Evolutionary conservation across 2,113 vertebrate species (phyloP).

Genomic region (Brevimyrus niger): DNA sequence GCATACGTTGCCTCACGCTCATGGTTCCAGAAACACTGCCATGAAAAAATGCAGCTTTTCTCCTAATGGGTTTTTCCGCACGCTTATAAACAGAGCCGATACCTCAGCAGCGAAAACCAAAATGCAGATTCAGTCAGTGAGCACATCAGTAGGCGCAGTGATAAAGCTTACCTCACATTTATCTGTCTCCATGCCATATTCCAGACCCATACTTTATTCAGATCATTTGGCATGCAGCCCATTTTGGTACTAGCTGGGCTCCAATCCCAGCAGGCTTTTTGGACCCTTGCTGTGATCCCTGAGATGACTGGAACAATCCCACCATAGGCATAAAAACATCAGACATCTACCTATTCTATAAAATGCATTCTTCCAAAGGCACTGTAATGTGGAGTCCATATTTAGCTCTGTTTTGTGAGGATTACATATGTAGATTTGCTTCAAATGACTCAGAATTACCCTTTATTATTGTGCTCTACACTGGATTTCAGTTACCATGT

Average conservation of each 20-base stretch:
- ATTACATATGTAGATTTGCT: neutral
- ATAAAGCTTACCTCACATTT: neutral
- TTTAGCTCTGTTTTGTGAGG: neutral
- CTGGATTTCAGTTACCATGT: neutral
- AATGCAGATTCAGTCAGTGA: conserved; percentile 3
- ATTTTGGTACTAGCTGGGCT: neutral
- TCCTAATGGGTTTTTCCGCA: neutral
- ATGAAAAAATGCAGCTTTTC: neutral
- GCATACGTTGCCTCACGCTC: neutral
- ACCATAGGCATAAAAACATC: neutral
- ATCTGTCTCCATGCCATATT: neutral
- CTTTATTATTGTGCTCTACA: neutral
- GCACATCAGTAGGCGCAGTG: neutral
- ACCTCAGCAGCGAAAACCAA: neutral
- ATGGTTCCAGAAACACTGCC: neutral
- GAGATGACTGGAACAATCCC: neutral
- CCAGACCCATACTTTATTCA: neutral
- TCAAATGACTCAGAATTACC: neutral
- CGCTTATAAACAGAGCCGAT: neutral
- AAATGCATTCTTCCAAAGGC: neutral
- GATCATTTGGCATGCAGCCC: neutral
- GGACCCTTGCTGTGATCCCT: neutral
- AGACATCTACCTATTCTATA: neutral
- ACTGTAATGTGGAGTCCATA: neutral
- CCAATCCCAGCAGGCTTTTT: neutral